Base-by-base conservation (phyloP, 2,888 invertebrate genomes). In the Drosophila paranaensis region DNA sequence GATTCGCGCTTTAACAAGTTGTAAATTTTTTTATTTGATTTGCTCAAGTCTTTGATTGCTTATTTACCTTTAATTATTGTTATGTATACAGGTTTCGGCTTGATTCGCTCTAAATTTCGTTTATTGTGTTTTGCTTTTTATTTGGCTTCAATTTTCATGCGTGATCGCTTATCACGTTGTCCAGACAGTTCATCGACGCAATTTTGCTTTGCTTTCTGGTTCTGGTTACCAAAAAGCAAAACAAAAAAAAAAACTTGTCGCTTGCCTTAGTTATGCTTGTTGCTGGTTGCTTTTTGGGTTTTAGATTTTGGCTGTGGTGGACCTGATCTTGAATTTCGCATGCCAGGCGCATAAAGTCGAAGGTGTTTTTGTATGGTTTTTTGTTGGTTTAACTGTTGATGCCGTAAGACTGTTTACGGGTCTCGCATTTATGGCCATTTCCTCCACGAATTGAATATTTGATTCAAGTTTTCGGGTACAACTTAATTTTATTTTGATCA, bases 241-340 rank as follows among this genome's bases (percentile, higher is more conserved):
- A 27, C 9, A 9, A 4, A 6, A 13, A 6, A 46, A 45, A 11
- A 60, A 61, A 63, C 51, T 64, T 60, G 66, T 68, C 61, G 37
- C 62, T 63, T 50, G 43, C 27, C 27, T 39, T 30, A 55, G 61
- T 62, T 74, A 61, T 37, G 25, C 54, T 46, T 55, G 30, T 55
- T 54, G 35, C 35, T 70, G 42, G 8, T 57, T n/a, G 3, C 48
- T 45, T 27, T n/a, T 45, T 63, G 42, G 39, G 46, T 62, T n/a
- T 27, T 55, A 13, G 30, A 2, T 20, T 53, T 54, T 27, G n/a
- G 11, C 3, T 53, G 40, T 16, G n/a, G 56, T 63, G 60, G 64
- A 80, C 71, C 70, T 83, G 89, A 88, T 89, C 75, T 80, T 73
- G 74, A 84, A 80, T 87, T 89, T 89, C 71, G 85, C 89, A 89